These are phyloP conservation scores for Oscheius sp. DNA, from an alignment of 2,888 invertebrate genomes.

Conservation along the genomic window DNA sequence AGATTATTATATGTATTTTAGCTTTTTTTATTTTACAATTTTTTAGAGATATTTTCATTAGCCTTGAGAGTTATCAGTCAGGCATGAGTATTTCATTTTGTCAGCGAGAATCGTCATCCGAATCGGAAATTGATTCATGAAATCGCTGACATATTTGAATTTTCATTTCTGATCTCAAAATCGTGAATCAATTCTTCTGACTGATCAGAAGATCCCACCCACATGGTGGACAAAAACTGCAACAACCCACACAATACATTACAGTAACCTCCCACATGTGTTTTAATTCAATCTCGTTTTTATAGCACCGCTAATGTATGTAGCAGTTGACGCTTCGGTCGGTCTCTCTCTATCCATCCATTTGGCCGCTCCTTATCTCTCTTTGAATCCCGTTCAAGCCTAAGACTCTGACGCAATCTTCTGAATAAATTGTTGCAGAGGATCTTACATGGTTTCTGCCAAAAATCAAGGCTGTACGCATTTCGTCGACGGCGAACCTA, in stretches of 20 bases:
- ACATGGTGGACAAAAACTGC: too few species aligned
- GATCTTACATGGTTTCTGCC: neutral
- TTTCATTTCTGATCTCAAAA: neutral
- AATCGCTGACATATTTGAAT: too few species aligned
- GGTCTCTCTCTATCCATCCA: neutral
- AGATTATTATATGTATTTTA: too few species aligned
- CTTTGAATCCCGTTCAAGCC: neutral
- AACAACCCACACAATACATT: neutral
- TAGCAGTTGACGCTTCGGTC: too few species aligned
- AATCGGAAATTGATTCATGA: too few species aligned
- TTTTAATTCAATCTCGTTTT: constrained; percentile 19
- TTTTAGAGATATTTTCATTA: too few species aligned
- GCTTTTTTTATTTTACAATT: too few species aligned
- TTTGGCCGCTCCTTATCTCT: neutral
- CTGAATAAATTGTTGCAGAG: constrained; percentile 1
- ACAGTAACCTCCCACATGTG: constrained; percentile 25
- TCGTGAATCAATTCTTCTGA: neutral
- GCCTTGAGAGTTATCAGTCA: too few species aligned
- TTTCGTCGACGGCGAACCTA: constrained; percentile 24
- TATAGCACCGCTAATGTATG: constrained; percentile 8
- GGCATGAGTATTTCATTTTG: too few species aligned
- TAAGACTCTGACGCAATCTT: constrained; percentile 9
- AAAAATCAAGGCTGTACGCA: constrained; percentile 24
- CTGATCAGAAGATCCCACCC: neutral
- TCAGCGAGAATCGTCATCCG: too few species aligned